Base-by-base conservation (phyloP, 2,113 vertebrate genomes). In the Sorex araneus region DNA sequence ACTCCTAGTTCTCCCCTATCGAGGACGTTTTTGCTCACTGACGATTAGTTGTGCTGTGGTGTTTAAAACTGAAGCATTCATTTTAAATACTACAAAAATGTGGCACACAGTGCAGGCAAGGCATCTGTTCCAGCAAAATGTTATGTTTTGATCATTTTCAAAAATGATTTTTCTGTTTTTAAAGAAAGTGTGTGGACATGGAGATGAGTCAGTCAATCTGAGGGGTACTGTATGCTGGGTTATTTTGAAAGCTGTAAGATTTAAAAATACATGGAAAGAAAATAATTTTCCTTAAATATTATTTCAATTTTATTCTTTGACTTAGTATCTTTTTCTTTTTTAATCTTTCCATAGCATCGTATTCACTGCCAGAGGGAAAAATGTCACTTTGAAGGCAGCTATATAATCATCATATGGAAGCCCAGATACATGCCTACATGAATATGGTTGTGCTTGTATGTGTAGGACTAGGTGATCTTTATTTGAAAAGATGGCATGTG, bases 111-210 rank as follows among this genome's bases (percentile, higher is more conserved):
- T 92, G 89, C 97, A 97, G 97, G 97, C 94, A 98, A 98, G 96
- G 96, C 97, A 97, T 98, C 97, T 98, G 97, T 98, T 98, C 95
- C 95, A 97, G 94, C 95, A 97, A 97, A 98, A 97, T 97, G 91
- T 96, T 97, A 94, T 97, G 96, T 97, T 98, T 98, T 97, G 96
- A 98, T 97, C 90, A 97, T 93, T 74, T 91, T 94, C 96, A 98
- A 97, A 97, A 97, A 92, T 95, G 89, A 97, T 87, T 97, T 97
- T 97, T 97, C 96, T 97, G 95, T 96, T 97, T 98, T 98, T 97
- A 97, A 98, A 97, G 96, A 97, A 98, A 97, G 94, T 97, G 96
- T 97, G 97, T 96, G 97, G 97, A 98, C 96, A 97, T 95, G 94
- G 95, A 94, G 95, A 97, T 98, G 97, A 98, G 92, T 97, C 97